A percentile compares a stretch with the other conserved stretches of the same genome.
phyloP scores from a whole-genome alignment of 1,140 invertebrate species.

The Drosophila miranda region DNA sequence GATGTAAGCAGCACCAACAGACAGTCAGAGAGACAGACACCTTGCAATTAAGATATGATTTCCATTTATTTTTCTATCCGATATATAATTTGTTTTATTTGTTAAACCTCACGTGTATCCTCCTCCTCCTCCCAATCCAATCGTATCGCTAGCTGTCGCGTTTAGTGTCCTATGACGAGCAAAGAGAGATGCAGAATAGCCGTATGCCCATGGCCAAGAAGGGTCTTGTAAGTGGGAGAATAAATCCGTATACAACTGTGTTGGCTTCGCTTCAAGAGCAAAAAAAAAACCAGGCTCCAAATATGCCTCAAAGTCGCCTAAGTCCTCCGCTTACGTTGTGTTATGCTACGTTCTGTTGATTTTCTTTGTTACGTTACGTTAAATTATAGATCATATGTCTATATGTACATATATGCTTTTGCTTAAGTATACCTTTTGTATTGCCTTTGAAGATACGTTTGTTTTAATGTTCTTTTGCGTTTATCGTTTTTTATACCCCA shows the following conservation, averaged over 20 bases:
- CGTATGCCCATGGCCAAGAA: conserved; percentile 23
- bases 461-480: neutral
- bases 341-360: conserved; percentile 20
- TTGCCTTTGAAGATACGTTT: too few species aligned
- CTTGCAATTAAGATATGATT: conserved; percentile 6
- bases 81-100: conserved; percentile 40
- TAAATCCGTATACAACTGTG: neutral
- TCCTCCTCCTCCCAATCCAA: neutral
- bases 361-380: too few species aligned
- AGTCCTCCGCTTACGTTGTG: conserved; percentile 23
- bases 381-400: too few species aligned
- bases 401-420: too few species aligned
- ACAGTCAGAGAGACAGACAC: neutral
- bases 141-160: conserved; percentile 54
- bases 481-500: conserved; percentile 32
- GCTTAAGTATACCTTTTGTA: too few species aligned
- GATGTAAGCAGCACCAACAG: conserved; percentile 83
- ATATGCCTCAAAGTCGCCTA: too few species aligned
- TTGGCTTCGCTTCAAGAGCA: conserved; percentile 55
- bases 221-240: conserved; percentile 65
- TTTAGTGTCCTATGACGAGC: conserved; percentile 72
- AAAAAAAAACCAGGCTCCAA: conserved; percentile 25
- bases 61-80: neutral
- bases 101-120: neutral
- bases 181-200: conserved; percentile 29